phyloP scores from a whole-genome alignment of 2,113 vertebrate species.

The Okapia johnstoni region DNA sequence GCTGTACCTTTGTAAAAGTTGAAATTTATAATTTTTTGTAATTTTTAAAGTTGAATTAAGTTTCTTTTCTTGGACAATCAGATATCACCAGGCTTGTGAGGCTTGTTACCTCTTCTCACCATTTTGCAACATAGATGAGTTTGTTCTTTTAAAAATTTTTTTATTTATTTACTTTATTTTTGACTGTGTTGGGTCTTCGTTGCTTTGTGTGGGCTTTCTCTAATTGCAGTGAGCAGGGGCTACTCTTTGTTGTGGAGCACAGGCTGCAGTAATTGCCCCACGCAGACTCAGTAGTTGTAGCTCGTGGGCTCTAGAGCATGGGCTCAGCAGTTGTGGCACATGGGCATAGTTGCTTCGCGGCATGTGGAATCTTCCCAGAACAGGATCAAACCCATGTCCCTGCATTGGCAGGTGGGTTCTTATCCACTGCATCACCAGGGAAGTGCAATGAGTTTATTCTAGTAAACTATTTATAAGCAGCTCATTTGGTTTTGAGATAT shows the following conservation, averaged over 20 bases:
- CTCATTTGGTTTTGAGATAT: neutral
- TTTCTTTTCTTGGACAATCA: neutral
- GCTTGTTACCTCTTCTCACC: neutral
- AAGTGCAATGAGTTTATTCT: neutral
- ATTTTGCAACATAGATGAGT: neutral
- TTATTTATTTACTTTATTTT: neutral
- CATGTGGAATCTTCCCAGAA: neutral
- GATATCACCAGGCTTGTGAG: neutral
- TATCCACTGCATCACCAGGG: neutral
- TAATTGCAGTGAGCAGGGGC: neutral
- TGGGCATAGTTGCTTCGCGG: rapidly evolving
- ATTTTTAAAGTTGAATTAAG: neutral
- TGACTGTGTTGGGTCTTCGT: neutral
- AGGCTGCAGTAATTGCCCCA: neutral
- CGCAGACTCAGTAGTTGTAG: neutral
- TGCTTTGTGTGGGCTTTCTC: neutral
- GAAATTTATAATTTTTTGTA: neutral
- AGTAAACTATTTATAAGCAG: neutral
- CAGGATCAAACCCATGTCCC: neutral
- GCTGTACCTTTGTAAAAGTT: neutral
- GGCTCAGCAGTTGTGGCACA: neutral
- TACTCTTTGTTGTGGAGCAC: rapidly evolving
- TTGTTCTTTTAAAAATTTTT: neutral
- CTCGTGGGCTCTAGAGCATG: neutral
- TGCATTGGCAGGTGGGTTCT: neutral